Conservation (phyloP, 2,113 vertebrate species). For the Alethe diademata region DNA sequence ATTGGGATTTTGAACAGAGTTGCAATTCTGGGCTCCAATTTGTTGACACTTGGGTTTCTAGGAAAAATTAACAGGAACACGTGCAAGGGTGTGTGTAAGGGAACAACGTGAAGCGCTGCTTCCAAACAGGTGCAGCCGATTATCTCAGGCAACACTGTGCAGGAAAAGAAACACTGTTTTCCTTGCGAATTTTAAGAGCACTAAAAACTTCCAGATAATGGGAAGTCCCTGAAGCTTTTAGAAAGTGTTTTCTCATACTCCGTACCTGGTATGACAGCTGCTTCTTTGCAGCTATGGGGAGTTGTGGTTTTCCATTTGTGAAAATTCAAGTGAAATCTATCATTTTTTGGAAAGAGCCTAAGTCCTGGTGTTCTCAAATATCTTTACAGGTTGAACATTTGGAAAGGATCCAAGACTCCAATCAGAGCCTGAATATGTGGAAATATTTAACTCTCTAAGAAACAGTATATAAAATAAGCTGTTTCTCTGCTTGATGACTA, state of each 20-base stretch:
- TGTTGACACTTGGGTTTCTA: constrained; percentile 60
- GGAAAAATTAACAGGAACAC: constrained; percentile 64
- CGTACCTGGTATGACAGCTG: constrained; percentile 68
- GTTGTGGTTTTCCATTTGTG: constrained; percentile 73
- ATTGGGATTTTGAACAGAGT: background rate
- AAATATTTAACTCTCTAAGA: constrained; percentile 74
- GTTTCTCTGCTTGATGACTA: constrained; percentile 66
- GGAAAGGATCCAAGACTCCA: constrained; percentile 70
- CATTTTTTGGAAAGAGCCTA: constrained; percentile 63
- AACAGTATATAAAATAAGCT: constrained; percentile 71
- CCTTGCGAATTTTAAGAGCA: constrained; percentile 62
- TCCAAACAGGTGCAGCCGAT: constrained; percentile 74
- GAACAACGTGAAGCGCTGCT: constrained; percentile 28
- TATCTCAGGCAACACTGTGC: constrained; percentile 51
- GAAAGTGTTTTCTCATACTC: constrained; percentile 72
- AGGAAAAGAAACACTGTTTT: constrained; percentile 28
- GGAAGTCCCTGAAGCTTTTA: constrained; percentile 68
- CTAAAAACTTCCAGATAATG: constrained; percentile 74
- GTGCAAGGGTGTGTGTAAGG: constrained; percentile 21
- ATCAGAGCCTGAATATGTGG: constrained; percentile 63
- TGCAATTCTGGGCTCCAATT: background rate
- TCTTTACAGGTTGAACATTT: constrained; percentile 75
- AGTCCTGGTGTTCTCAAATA: constrained; percentile 71
- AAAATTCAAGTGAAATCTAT: constrained; percentile 74
- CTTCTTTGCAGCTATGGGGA: constrained; percentile 66